phyloP scores from a whole-genome alignment of 1,140 invertebrate genomes.

The Brachionus calyciflorus region DNA sequence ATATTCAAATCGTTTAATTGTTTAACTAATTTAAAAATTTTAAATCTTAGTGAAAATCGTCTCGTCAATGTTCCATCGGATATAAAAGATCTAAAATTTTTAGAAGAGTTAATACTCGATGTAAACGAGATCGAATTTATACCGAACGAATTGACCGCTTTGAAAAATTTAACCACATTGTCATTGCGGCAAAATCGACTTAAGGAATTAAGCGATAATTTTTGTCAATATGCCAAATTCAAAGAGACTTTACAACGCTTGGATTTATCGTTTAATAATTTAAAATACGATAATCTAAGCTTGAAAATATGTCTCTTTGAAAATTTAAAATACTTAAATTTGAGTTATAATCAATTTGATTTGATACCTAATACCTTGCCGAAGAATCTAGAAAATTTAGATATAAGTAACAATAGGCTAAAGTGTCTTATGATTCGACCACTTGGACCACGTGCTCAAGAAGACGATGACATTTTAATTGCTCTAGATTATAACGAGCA shows the following conservation, averaged over 20 bases:
- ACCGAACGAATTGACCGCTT: slow-evolving; percentile 1
- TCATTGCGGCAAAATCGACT: neutral
- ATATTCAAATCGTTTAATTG: slow-evolving; percentile 11
- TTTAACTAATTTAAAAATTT: neutral
- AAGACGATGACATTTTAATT: slow-evolving; percentile 18
- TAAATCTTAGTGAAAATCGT: neutral
- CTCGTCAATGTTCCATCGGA: slow-evolving; percentile 23
- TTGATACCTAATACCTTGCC: slow-evolving; percentile 25
- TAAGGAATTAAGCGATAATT: neutral
- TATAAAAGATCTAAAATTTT: neutral
- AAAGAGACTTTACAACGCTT: neutral
- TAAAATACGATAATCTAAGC: neutral
- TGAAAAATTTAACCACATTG: neutral
- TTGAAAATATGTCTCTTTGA: slow-evolving; percentile 6
- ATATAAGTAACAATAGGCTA: neutral
- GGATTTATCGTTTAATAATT: neutral
- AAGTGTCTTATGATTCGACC: slow-evolving; percentile 4
- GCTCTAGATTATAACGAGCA: neutral
- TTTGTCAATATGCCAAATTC: slow-evolving; percentile 20
- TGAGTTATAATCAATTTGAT: neutral
- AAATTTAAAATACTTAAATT: neutral
- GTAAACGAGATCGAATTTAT: slow-evolving; percentile 7
- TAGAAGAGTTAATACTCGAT: neutral
- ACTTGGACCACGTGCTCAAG: neutral
- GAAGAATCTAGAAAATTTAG: neutral